These are phyloP conservation scores for Gorsachius goisagi DNA, from an alignment of 2,113 vertebrate species.

Conservation along the genomic window DNA sequence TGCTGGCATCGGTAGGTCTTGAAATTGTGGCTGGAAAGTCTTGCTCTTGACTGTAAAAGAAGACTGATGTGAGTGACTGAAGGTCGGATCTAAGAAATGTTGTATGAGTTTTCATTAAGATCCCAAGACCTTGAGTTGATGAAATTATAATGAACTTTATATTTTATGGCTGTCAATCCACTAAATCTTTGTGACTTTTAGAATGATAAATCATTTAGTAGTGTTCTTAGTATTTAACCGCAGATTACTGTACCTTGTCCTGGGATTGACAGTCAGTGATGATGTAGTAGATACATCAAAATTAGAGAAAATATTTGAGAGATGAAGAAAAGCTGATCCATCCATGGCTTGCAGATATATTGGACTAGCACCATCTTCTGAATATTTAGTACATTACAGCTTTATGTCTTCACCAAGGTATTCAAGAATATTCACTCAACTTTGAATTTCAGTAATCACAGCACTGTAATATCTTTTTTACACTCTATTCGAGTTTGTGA, in stretches of 20 bases:
- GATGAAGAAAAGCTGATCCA: neutral
- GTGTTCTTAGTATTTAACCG: neutral
- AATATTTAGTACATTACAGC: slow-evolving; percentile 59
- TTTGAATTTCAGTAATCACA: neutral
- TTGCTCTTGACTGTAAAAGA: neutral
- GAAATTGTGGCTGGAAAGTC: neutral
- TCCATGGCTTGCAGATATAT: slow-evolving; percentile 5
- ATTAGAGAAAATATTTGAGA: neutral
- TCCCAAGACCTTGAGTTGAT: neutral
- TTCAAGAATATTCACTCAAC: neutral
- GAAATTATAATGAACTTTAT: neutral
- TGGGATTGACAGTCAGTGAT: neutral
- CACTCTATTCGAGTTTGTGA: neutral
- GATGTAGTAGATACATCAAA: neutral
- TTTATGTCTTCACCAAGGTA: neutral
- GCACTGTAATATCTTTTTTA: neutral
- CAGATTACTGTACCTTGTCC: neutral
- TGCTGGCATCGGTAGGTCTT: neutral
- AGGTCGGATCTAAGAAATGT: neutral
- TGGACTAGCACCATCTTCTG: slow-evolving; percentile 64
- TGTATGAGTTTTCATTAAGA: neutral
- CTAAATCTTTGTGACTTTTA: neutral
- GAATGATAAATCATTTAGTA: neutral
- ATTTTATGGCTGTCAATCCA: neutral
- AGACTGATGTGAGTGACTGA: neutral